A percentile compares a stretch with the other conserved stretches of the same genome.
Conservation (phyloP, 2,113 vertebrate species). For the Pomatostomus ruficeps region DNA sequence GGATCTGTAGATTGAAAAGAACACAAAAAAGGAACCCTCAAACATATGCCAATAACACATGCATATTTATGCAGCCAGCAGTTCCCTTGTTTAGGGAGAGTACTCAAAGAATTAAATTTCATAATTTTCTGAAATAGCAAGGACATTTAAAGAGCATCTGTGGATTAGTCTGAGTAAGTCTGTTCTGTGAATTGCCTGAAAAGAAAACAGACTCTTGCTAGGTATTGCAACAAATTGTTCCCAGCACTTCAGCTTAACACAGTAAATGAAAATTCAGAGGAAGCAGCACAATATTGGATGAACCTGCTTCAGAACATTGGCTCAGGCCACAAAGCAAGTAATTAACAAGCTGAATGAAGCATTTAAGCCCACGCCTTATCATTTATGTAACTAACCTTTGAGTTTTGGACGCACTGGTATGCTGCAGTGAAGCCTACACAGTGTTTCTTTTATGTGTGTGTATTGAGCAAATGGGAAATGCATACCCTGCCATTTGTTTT, state of each 20-base stretch:
- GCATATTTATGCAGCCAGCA: neutral
- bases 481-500: constrained; percentile 58
- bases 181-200: neutral
- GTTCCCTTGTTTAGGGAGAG: neutral
- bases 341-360: constrained; percentile 49
- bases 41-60: neutral
- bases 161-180: constrained; percentile 27
- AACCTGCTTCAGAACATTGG: constrained; percentile 41
- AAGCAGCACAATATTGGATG: constrained; percentile 33
- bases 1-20: neutral
- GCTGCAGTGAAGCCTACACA: constrained; percentile 57
- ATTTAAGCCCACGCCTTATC: constrained; percentile 44
- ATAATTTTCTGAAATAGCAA: constrained; percentile 5
- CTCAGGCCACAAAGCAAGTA: constrained; percentile 29
- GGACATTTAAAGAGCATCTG: constrained; percentile 43
- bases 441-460: constrained; percentile 62
- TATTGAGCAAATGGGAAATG: constrained; percentile 59
- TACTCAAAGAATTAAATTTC: neutral
- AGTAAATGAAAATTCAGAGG: constrained; percentile 6
- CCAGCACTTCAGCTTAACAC: neutral
- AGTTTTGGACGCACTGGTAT: constrained; percentile 56
- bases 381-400: constrained; percentile 66
- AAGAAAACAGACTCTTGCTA: constrained; percentile 5
- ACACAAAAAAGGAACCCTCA: neutral
- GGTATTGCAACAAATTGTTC: constrained; percentile 10